Base-by-base conservation (phyloP, 2,113 vertebrate species). In the Daphoenositta chrysoptera region DNA sequence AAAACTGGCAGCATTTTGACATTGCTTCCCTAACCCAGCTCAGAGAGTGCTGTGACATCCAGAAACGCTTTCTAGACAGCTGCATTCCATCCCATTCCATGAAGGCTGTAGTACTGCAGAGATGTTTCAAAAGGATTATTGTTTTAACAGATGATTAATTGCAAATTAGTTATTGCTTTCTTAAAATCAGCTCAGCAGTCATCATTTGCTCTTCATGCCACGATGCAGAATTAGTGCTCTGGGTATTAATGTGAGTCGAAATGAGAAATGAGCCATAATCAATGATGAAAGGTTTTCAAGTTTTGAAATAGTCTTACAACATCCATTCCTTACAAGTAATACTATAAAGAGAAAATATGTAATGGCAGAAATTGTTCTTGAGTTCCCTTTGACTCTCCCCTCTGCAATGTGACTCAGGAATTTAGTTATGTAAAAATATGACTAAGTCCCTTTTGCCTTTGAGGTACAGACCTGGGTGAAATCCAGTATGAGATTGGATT, bases 391-490 rank as follows among this genome's bases (percentile, higher is more conserved):
- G 87, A 93, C 47, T 87, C 82, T 96, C 73, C 79, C 66, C 69
- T 85, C 92, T 94, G 71, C 44, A 73, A 61, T 57, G 86, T 94
- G 87, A 91, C 90, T 97, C 84, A 89, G 94, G 90, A 94, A 86
- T 84, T 89, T 17, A 60, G 78, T 91, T 88, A 68, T 90, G 90
- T 88, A 84, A 89, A 95, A 93, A 73, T 40, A 35, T 87, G 92
- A 95, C 96, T 76, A 77, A 72, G 76, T 83, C 42, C 4, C 63
- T 87, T 97, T 23, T 57, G 94, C 82, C 89, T 97, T 54, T 85
- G 95, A 96, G 92, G 85, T 94, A 56, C 47, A 89, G 91, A 87
- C 63, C 85, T 97, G 96, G 95, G 93, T 77, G 75, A 72, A 87
- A 81, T 91, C 91, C 96, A 97, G 30, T 17, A 9, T n/a, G 73